Base-by-base conservation (phyloP, 2,113 vertebrate species). In the Anguilla japonica region DNA sequence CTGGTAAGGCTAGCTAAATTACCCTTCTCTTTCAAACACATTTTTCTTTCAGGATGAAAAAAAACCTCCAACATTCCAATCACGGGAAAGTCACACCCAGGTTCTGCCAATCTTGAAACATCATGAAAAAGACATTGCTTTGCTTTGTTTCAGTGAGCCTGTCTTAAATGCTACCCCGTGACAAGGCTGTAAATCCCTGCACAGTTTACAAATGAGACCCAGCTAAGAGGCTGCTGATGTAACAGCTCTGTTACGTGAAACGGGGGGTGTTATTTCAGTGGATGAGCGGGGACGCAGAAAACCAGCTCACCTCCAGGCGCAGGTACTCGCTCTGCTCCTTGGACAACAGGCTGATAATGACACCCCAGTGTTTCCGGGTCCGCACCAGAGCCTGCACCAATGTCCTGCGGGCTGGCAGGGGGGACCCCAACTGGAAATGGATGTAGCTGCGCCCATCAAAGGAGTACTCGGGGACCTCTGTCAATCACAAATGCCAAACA, bases 401-500 rank as follows among this genome's bases (percentile, higher is more conserved):
- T 0, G 95, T 98, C 92, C 94, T 94, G 6, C 96, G 95, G 39
- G 96, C 88, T 0, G 95, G 93, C 71, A 95, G 87, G 0, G 91
- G 90, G 4, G 94, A 82, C 0, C 93, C 90, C 57, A 97, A 89
- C 95, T 96, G 95, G 89, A 95, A 97, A 34, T 94, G 95, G 41
- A 96, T 89, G 34, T 96, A 93, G 84, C 96, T 96, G 84, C 95
- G 95, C 0, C 95, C 94, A 83, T 96, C 96, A 83, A 98, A 97
- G 7, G 91, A 96, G 84, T 95, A 96, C 86, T 97, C 96, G 11
- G 93, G 93, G 84, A 93, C 95, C 91, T 93, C 97, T 97, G 86
- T 89, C 90, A 91, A 89, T 92, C 88, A 93, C 85, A 92, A 85
- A 89, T 81, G 91, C 81, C 92, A 79, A 85, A 5, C 43, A 22